phyloP scores from a whole-genome alignment of 2,113 vertebrate species.

The Brachyhypopomus gauderio region DNA sequence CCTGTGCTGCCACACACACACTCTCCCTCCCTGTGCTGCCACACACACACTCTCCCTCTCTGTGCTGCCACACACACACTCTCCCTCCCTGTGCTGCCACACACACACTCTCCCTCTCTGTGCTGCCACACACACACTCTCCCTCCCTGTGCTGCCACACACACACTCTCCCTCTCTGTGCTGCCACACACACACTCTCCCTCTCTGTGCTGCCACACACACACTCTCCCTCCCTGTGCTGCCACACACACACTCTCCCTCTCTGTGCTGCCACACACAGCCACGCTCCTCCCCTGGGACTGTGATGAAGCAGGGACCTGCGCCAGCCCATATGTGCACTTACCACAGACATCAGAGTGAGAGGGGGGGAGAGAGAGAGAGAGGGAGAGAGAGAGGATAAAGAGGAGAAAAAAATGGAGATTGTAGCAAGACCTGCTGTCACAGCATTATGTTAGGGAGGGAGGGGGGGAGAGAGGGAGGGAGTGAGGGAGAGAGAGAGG shows the following conservation, averaged over 20 bases:
- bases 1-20: no score
- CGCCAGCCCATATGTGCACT: background rate
- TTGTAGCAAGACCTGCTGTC: constrained; percentile 41
- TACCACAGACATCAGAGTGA: background rate
- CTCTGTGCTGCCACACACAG: background rate
- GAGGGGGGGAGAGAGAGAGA: constrained; percentile 28
- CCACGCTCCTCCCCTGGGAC: background rate
- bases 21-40: background rate
- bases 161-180: no score
- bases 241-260: background rate
- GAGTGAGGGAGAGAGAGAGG: background rate
- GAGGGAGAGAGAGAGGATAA: constrained; percentile 4
- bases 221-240: no score
- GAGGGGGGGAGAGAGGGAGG: background rate
- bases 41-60: no score
- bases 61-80: background rate
- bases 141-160: background rate
- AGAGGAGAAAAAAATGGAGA: constrained; percentile 32
- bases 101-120: no score
- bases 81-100: background rate
- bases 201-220: background rate
- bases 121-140: background rate
- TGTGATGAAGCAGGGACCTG: background rate
- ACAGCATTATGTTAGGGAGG: constrained; percentile 45
- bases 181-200: background rate